Percentiles rank a stretch among this genome's conserved stretches.
Conservation (phyloP, 2,797 vertebrate species). For the Sciaenops ocellatus region DNA sequence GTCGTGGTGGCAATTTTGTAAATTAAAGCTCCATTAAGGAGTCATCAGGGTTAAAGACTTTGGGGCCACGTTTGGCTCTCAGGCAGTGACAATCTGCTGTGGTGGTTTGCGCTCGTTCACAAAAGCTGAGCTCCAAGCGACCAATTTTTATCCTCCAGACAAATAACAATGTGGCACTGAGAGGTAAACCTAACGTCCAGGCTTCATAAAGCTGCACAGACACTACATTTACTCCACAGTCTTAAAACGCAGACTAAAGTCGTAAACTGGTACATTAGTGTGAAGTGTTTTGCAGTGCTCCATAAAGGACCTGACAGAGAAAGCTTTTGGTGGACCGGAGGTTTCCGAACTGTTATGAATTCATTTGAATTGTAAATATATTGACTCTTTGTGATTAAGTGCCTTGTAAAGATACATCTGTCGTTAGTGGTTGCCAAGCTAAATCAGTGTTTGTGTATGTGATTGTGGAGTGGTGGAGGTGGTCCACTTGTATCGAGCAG, state of each 20-base stretch:
- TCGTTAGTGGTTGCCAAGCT: slow-evolving; percentile 42
- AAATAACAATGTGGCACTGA: slow-evolving; percentile 19
- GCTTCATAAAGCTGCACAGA: slow-evolving; percentile 34
- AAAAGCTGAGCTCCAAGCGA: slow-evolving; percentile 1
- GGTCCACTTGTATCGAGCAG: slow-evolving; percentile 33
- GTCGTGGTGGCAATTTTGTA: slow-evolving; percentile 15
- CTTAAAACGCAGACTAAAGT: slow-evolving; percentile 36
- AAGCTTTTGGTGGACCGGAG: slow-evolving; percentile 25
- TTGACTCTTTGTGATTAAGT: slow-evolving; percentile 49
- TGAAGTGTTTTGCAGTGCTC: slow-evolving; percentile 36
- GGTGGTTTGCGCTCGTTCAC: neutral
- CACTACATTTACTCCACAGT: slow-evolving; percentile 22
- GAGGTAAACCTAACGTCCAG: slow-evolving; percentile 25
- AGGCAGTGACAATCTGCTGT: neutral
- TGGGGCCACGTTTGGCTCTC: slow-evolving; percentile 8
- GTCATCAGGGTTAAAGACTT: slow-evolving; percentile 31
- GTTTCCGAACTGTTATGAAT: slow-evolving; percentile 36
- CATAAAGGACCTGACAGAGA: slow-evolving; percentile 32
- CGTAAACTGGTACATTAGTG: slow-evolving; percentile 36
- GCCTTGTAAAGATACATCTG: slow-evolving; percentile 53
- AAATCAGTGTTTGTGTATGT: slow-evolving; percentile 28
- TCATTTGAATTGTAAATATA: slow-evolving; percentile 64
- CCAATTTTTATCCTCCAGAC: slow-evolving; percentile 26
- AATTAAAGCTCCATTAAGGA: slow-evolving; percentile 25
- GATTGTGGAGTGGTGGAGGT: slow-evolving; percentile 12